Percentiles rank a stretch among this genome's conserved stretches.
phyloP scores from a whole-genome alignment of 2,888 invertebrate genomes.

The Spodoptera littoralis region DNA sequence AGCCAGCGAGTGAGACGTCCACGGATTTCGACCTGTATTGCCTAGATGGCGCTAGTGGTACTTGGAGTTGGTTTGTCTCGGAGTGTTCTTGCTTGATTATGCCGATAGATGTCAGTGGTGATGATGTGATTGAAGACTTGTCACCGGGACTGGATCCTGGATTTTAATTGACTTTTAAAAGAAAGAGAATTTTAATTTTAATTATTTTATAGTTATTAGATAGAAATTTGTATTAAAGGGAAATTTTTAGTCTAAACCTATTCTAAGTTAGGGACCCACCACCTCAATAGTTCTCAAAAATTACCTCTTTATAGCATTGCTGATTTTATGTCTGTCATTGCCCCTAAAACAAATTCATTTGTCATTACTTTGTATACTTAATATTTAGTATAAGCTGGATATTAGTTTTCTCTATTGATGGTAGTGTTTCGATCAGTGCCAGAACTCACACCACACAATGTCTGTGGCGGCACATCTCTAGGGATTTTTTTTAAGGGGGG shows the following conservation, averaged over 20 bases:
- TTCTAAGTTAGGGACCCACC: constrained; percentile 46
- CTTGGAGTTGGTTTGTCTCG: constrained; percentile 78
- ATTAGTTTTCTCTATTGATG: too few relatives aligned
- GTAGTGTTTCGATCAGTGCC: too few relatives aligned
- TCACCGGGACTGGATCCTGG: constrained; percentile 85
- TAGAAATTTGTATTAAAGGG: not conserved
- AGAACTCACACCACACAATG: too few relatives aligned
- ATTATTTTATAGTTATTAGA: constrained; percentile 28
- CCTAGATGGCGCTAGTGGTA: constrained; percentile 77
- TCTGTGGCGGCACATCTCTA: too few relatives aligned
- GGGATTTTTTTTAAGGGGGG: too few relatives aligned
- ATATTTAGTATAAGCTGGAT: too few relatives aligned
- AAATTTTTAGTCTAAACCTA: not conserved
- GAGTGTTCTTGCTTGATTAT: constrained; percentile 72
- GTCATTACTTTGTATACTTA: constrained; percentile 5
- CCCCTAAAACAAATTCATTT: constrained; percentile 74
- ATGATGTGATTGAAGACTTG: constrained; percentile 79
- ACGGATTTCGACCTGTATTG: constrained; percentile 89
- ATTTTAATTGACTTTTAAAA: constrained; percentile 66
- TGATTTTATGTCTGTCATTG: constrained; percentile 64
- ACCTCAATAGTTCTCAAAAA: constrained; percentile 48
- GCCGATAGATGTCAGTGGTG: constrained; percentile 77
- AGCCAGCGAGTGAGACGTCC: constrained; percentile 82
- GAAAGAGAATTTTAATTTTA: constrained; percentile 51
- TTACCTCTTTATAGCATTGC: constrained; percentile 73